Percentiles rank a stretch among this genome's conserved stretches.
Evolutionary conservation across 1,140 invertebrate genomes (phyloP).

Genomic region (Megathymus violae): DNA sequence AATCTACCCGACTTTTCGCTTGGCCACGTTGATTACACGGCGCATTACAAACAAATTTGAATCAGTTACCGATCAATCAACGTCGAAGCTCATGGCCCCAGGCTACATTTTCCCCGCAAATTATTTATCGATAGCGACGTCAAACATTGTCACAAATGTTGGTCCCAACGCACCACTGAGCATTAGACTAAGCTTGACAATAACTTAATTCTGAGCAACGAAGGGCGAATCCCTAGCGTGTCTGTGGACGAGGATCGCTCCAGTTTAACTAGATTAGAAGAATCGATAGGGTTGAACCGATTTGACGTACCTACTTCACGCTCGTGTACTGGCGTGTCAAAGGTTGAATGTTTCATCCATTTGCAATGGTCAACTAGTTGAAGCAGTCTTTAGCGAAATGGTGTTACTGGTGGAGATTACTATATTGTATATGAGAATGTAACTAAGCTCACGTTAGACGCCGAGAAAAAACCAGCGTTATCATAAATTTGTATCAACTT

Average conservation of each 20-base stretch:
- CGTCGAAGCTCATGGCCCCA: too few species aligned
- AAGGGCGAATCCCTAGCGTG: slow-evolving; percentile 63
- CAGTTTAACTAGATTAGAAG: slow-evolving; percentile 69
- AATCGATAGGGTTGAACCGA: slow-evolving; percentile 54
- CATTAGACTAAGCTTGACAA: slow-evolving; percentile 77
- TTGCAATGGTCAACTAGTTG: not conserved
- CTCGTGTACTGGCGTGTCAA: slow-evolving; percentile 7
- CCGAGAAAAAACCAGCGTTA: too few species aligned
- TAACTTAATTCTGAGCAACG: slow-evolving; percentile 76
- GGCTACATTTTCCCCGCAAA: too few species aligned
- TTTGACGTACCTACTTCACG: slow-evolving; percentile 16
- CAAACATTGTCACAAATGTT: slow-evolving; percentile 48
- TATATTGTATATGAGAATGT: too few species aligned
- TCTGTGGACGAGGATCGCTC: slow-evolving; percentile 62
- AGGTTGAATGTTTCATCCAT: slow-evolving; percentile 6
- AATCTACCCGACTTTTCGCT: too few species aligned
- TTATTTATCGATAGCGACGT: not conserved
- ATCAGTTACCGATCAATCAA: too few species aligned
- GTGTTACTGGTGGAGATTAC: too few species aligned
- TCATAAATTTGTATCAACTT: too few species aligned
- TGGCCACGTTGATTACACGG: too few species aligned
- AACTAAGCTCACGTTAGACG: too few species aligned
- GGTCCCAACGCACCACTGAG: slow-evolving; percentile 54
- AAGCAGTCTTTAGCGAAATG: too few species aligned
- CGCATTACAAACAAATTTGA: too few species aligned